phyloP scores from a whole-genome alignment of 2,888 invertebrate genomes.

The Cheilosia pagana region DNA sequence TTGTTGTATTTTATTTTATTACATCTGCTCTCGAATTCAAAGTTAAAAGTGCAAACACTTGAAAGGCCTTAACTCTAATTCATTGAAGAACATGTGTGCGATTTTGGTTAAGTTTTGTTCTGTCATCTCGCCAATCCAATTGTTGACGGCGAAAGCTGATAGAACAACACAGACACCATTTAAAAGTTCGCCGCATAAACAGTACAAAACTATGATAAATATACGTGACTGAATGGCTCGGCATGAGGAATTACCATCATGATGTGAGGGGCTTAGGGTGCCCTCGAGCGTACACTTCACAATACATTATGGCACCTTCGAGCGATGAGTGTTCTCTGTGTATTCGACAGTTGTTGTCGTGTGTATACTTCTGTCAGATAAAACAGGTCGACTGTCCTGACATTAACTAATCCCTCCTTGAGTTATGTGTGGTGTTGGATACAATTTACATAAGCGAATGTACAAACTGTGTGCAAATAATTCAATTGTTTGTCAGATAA shows the following conservation, averaged over 20 bases:
- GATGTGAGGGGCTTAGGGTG: slow-evolving; percentile 2
- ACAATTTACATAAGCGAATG: slow-evolving; percentile 39
- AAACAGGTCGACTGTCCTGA: slow-evolving; percentile 44
- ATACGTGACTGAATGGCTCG: slow-evolving; percentile 47
- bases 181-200: slow-evolving; percentile 38
- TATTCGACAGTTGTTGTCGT: slow-evolving; percentile 8
- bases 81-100: slow-evolving; percentile 21
- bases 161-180: slow-evolving; percentile 7
- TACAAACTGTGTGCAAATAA: slow-evolving; percentile 47
- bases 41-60: not conserved
- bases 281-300: slow-evolving; percentile 3
- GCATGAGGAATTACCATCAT: slow-evolving; percentile 21
- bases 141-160: slow-evolving; percentile 5
- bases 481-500: slow-evolving; percentile 46
- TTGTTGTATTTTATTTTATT: not conserved
- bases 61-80: slow-evolving; percentile 15
- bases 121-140: not conserved
- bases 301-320: slow-evolving; percentile 9
- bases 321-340: not conserved
- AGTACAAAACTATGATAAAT: slow-evolving; percentile 50
- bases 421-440: slow-evolving; percentile 14
- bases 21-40: not conserved
- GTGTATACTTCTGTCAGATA: slow-evolving; percentile 32
- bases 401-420: slow-evolving; percentile 36
- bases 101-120: not conserved